Evolutionary conservation across 1,140 invertebrate genomes (phyloP).

Genomic region (Agrilus planipennis): DNA sequence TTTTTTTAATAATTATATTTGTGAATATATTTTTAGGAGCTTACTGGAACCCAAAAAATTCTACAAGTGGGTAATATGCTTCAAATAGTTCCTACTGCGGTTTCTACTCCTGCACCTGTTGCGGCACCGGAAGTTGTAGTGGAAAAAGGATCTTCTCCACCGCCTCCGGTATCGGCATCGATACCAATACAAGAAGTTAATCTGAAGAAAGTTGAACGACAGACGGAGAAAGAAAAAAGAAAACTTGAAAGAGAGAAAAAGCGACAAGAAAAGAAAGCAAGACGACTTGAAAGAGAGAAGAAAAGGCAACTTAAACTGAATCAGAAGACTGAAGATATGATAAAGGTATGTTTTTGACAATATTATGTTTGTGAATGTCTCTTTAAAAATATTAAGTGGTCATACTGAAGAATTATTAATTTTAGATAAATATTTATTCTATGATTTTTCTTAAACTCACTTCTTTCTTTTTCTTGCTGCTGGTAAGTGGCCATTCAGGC

Average conservation of each 20-base stretch:
- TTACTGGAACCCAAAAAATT: constrained; percentile 16
- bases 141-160: too few relatives aligned
- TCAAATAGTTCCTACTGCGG: constrained; percentile 38
- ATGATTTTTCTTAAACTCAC: too few relatives aligned
- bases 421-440: too few relatives aligned
- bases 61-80: constrained; percentile 45
- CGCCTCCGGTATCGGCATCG: background rate
- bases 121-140: constrained; percentile 7
- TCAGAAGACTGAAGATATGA: constrained; percentile 31
- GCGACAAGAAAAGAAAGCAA: constrained; percentile 30
- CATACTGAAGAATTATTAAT: too few relatives aligned
- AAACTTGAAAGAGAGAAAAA: constrained; percentile 24
- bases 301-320: constrained; percentile 26
- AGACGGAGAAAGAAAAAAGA: constrained; percentile 25
- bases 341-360: constrained; percentile 29
- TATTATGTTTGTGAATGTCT: too few relatives aligned
- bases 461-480: too few relatives aligned
- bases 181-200: constrained; percentile 5
- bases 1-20: background rate
- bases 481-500: too few relatives aligned
- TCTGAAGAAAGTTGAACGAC: constrained; percentile 24
- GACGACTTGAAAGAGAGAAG: constrained; percentile 30
- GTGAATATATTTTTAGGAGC: constrained; percentile 1
- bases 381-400: too few relatives aligned
- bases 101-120: background rate